phyloP scores from a whole-genome alignment of 2,797 vertebrate genomes.

The Muscicapa comitata region DNA sequence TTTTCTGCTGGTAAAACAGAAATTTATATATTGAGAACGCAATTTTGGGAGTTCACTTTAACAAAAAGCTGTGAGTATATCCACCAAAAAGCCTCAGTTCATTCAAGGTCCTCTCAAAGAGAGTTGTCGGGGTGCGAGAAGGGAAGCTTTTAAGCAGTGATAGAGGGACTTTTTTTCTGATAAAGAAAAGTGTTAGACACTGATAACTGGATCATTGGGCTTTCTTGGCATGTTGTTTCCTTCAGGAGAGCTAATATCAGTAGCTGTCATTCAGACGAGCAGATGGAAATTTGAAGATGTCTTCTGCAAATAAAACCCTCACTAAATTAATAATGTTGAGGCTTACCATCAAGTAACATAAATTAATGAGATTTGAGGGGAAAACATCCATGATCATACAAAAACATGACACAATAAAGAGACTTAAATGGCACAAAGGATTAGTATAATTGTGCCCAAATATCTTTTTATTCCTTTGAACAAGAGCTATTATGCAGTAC shows the following conservation, averaged over 20 bases:
- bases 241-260: background rate
- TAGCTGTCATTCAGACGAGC: accelerated
- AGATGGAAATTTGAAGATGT: background rate
- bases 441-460: background rate
- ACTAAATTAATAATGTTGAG: background rate
- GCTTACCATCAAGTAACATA: background rate
- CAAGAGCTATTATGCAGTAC: background rate
- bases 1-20: background rate
- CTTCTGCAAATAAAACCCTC: background rate
- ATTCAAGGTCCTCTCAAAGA: background rate
- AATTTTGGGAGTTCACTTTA: background rate
- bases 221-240: background rate
- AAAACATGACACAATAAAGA: background rate
- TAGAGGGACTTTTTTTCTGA: background rate
- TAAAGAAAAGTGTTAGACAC: background rate
- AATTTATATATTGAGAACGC: background rate
- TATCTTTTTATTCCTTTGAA: background rate
- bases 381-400: background rate
- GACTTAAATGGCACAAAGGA: background rate
- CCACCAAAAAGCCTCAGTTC: background rate
- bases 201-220: background rate
- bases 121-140: background rate
- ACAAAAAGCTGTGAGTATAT: background rate
- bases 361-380: background rate
- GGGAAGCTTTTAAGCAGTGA: background rate